Base-by-base conservation (phyloP, 1,140 invertebrate genomes). In the Spodoptera litura region DNA sequence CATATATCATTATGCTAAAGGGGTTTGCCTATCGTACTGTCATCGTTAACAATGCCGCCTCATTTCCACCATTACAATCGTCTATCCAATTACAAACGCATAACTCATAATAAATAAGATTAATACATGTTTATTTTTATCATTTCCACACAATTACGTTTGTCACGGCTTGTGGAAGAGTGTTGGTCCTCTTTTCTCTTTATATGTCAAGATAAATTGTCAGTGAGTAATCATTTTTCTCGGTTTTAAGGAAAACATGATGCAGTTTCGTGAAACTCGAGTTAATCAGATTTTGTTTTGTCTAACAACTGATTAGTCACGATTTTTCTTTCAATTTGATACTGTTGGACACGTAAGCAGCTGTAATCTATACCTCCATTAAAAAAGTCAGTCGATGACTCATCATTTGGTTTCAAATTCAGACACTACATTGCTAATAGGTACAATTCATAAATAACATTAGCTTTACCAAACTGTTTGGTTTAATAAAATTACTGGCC, bases 81-180 rank as follows among this genome's bases (percentile, higher is more conserved):
- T 62, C 5, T 44, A 73, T 73, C 71, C 71, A 73, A 73, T 73
- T 73, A 73, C 56, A 73, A 73, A 59, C 35, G 38, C 53, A 73
- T 73, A 73, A 73, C n/a, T 58, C 71, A 73, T 73, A 35, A 25
- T 73, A 44, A 44, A 59, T 49, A 72, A 59, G 56, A n/a, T 58
- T 59, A 59, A 55, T 59, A 73, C 53, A 11, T 59, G 55, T 73
- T 73, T 73, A 59, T 73, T 59, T 70, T 73, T 20, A 2, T 44
- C 49, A 13, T 44, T 61, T 58, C 35, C 49, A 59, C 31, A 73
- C 71, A 56, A 55, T 56, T 56, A 11, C 8, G 15, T 72, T 72
- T 58, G 53, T 70, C 20, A 31, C 11, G 51, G 15, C 31, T 61
- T 13, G 11, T 61, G 9, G 27, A 61, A 61, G 31, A 31, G 5